Evolutionary conservation across 2,888 invertebrate genomes (phyloP).

Genomic region (Aproaerema taeniolella): DNA sequence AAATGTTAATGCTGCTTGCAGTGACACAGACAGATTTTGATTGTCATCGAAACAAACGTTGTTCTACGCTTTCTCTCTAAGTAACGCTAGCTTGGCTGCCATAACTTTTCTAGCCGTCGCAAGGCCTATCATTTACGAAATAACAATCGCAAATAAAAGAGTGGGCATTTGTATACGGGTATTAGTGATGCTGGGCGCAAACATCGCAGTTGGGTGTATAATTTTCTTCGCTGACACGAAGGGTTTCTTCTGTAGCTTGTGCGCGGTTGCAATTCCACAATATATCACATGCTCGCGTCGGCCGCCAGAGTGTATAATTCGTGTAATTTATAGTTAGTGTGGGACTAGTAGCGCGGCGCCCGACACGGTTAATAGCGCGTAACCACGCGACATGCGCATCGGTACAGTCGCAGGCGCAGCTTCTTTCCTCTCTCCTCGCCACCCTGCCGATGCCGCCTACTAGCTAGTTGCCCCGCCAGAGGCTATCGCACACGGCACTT

Average conservation of each 20-base stretch:
- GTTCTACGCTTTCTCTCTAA: conserved; percentile 43
- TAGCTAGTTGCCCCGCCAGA: conserved; percentile 26
- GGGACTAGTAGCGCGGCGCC: conserved; percentile 58
- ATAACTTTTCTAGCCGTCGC: conserved; percentile 57
- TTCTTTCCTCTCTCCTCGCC: background rate
- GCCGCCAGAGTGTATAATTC: conserved; percentile 66
- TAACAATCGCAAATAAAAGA: conserved; percentile 64
- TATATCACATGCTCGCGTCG: conserved; percentile 67
- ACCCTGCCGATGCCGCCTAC: background rate
- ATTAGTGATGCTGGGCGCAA: conserved; percentile 56
- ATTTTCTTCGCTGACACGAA: conserved; percentile 67
- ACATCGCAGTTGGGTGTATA: conserved; percentile 59
- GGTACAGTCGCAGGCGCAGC: conserved; percentile 26
- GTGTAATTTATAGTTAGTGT: conserved; percentile 66
- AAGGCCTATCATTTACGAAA: conserved; percentile 65
- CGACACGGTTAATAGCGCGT: conserved; percentile 61
- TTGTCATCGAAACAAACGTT: conserved; percentile 66
- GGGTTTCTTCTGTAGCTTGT: conserved; percentile 28
- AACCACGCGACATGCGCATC: conserved; percentile 70
- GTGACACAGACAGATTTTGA: conserved; percentile 62
- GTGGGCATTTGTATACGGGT: conserved; percentile 36
- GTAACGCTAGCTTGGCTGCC: conserved; percentile 47
- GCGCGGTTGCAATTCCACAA: conserved; percentile 54
- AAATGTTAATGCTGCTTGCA: conserved; percentile 52
- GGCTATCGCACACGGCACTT: conserved; percentile 32